A percentile compares a stretch with the other conserved stretches of the same genome.
phyloP scores from a whole-genome alignment of 2,113 vertebrate genomes.

The Murina feae region DNA sequence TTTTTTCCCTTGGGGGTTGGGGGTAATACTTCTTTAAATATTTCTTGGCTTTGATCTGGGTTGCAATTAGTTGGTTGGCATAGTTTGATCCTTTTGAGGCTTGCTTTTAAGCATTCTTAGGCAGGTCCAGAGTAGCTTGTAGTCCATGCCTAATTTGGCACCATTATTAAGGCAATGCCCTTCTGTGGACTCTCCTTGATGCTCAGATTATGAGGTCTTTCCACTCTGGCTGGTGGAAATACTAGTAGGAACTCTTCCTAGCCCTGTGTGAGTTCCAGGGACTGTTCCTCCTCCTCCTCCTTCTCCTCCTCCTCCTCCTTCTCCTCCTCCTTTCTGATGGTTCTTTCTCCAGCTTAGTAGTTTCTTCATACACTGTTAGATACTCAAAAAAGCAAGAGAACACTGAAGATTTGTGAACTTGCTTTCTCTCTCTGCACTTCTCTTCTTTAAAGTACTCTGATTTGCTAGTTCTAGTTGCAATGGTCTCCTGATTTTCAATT shows the following conservation, averaged over 20 bases:
- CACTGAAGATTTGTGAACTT: not conserved
- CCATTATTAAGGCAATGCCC: not conserved
- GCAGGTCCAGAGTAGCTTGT: not conserved
- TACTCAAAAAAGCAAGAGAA: not conserved
- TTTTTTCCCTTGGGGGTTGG: not conserved
- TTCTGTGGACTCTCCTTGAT: not conserved
- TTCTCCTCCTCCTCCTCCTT: not conserved
- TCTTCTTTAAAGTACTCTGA: too few relatives aligned
- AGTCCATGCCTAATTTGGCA: not conserved
- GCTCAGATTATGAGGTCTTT: not conserved
- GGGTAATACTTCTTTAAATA: constrained; percentile 29
- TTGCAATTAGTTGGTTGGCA: constrained; percentile 29
- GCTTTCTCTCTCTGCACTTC: not conserved
- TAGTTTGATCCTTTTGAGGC: constrained; percentile 17
- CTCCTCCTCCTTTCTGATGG: not conserved
- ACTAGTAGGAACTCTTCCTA: not conserved
- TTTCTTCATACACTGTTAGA: not conserved
- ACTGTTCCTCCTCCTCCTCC: not conserved
- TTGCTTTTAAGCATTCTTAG: constrained; percentile 10
- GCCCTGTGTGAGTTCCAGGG: not conserved
- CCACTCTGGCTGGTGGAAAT: not conserved
- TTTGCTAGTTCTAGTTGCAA: not conserved
- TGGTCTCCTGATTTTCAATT: not conserved
- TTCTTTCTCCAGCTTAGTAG: not conserved
- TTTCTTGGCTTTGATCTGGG: constrained; percentile 16